Base-by-base conservation (phyloP, 35 echinoderm and acorn worm genomes). In the Heliocidaris erythrogramma region DNA sequence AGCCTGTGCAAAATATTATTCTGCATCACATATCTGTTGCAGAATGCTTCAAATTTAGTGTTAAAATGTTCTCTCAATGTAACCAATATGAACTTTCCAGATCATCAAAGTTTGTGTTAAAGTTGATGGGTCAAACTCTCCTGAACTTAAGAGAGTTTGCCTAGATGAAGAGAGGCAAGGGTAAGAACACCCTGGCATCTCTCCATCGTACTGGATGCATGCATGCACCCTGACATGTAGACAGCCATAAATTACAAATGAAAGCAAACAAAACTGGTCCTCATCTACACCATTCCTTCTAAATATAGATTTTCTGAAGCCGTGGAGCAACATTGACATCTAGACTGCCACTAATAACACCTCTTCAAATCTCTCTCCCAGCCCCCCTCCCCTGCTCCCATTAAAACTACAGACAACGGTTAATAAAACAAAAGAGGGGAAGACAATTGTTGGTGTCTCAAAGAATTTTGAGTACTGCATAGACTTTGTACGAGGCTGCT, bases 181-280 rank as follows among this genome's bases (percentile, higher is more conserved):
- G 65, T 18, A 78, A 27, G 65, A 78, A 69, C 2, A 42, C 35
- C 35, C 35, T 42, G 2, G 16, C 60, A 69, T 69, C 60, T 69
- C 24, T 69, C 14, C 60, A 10, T 21, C 17, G 35, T 42, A 24
- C 14, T 78, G 27, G 7, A 78, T 7, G 18, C 65, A n/a, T 78
- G 65, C 65, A 78, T 78, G 65, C 65, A 78, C 27, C 65, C 65
- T 78, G 65, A 78, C 65, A 78, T 78, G 65, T 78, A 78, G 65
- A 78, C 65, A 78, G 65, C 27, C 65, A 24, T 78, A 78, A 78
- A 78, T 78, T 27, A 78, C 65, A 27, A 78, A 78, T 27, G 65
- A 78, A 78, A 78, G 65, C 65, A 78, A 78, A 78, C 65, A 78
- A 78, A 78, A 27, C 5, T 21, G 65, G 65, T 7, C 7, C 65